Evolutionary conservation across 2,113 vertebrate species (phyloP).

Genomic region (Lepus timidus): DNA sequence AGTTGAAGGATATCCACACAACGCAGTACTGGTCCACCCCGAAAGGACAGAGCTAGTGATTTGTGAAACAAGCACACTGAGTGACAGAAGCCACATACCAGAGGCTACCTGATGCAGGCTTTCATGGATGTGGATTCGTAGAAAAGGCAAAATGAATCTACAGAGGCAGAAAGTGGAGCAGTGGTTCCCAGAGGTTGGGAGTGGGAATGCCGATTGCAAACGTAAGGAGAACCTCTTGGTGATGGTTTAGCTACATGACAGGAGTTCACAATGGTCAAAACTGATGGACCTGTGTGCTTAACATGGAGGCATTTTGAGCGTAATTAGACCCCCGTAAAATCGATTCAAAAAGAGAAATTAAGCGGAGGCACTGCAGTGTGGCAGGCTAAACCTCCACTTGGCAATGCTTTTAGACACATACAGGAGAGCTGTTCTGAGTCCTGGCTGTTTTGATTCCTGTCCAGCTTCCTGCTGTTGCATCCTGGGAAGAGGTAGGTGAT

Average conservation of each 20-base stretch:
- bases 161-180: neutral
- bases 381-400: too few relatives aligned
- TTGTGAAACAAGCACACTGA: neutral
- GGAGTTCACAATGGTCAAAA: neutral
- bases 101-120: neutral
- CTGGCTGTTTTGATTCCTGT: too few relatives aligned
- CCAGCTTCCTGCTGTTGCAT: too few relatives aligned
- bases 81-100: neutral
- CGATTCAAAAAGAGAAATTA: neutral
- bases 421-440: too few relatives aligned
- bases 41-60: neutral
- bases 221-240: neutral
- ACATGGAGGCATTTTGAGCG: neutral
- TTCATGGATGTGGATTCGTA: neutral
- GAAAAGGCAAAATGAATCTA: constrained; percentile 6
- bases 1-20: neutral
- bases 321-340: neutral
- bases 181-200: neutral
- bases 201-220: neutral
- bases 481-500: too few relatives aligned
- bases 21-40: neutral
- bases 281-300: neutral
- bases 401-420: too few relatives aligned
- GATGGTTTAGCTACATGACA: neutral
- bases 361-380: too few relatives aligned